Conservation (phyloP, 1,140 invertebrate genomes). For the Drosophila yakuba region DNA sequence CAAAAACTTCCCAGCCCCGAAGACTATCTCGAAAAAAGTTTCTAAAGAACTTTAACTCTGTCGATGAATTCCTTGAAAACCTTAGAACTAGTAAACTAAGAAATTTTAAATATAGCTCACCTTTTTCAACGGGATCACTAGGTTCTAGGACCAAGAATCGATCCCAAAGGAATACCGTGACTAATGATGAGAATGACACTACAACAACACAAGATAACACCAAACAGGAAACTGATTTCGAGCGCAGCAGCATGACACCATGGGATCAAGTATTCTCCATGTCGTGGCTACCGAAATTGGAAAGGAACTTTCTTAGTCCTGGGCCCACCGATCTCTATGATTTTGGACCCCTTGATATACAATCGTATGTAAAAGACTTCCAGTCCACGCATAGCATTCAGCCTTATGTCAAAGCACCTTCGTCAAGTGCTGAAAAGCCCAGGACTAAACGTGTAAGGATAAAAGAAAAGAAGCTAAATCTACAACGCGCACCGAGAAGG, state of each 20-base stretch:
- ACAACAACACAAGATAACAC: neutral
- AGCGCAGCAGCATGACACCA: neutral
- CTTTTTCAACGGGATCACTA: too few relatives aligned
- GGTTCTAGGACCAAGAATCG: too few relatives aligned
- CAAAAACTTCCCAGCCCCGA: neutral
- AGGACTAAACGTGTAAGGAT: neutral
- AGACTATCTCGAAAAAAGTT: neutral
- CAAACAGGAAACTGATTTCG: neutral
- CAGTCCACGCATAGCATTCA: neutral
- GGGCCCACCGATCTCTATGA: neutral
- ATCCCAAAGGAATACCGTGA: too few relatives aligned
- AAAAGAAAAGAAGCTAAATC: neutral
- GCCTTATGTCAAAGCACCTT: neutral
- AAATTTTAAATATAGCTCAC: neutral
- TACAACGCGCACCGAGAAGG: neutral
- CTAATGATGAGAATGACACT: neutral
- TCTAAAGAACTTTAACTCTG: too few relatives aligned
- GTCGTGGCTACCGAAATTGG: neutral
- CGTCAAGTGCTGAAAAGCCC: slow-evolving; percentile 7
- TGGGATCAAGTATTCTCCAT: neutral
- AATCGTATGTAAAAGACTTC: neutral
- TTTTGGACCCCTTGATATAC: slow-evolving; percentile 14
- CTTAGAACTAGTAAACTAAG: neutral
- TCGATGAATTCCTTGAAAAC: neutral
- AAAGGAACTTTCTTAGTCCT: neutral